Percentiles rank a stretch among this genome's conserved stretches.
Conservation (phyloP, 2,888 invertebrate genomes). For the Chesias legatella region DNA sequence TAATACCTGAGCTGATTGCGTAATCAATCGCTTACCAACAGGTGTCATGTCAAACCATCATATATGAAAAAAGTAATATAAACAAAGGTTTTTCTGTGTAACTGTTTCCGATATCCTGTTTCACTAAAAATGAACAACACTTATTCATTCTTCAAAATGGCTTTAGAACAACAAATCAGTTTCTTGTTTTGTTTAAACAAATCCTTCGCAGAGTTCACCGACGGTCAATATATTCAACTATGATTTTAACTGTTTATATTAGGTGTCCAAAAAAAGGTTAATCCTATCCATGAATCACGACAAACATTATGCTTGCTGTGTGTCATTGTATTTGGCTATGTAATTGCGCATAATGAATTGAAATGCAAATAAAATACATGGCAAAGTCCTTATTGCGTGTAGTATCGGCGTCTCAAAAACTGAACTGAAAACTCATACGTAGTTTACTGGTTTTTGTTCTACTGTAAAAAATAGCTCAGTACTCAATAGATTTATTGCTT, state of each 20-base stretch:
- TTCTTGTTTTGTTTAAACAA: conserved; percentile 8
- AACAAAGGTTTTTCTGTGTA: not conserved
- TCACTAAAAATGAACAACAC: conserved; percentile 5
- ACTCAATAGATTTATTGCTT: no score
- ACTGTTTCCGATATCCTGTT: conserved; percentile 1
- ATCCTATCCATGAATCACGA: conserved; percentile 37
- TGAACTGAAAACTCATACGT: no score
- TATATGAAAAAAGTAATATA: no score
- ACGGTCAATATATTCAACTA: conserved; percentile 44
- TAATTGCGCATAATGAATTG: not conserved
- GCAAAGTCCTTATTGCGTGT: no score
- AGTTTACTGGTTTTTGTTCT: no score
- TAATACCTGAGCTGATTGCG: no score
- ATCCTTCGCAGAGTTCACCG: conserved; percentile 32
- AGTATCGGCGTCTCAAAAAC: no score
- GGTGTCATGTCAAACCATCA: no score
- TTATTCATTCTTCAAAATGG: not conserved
- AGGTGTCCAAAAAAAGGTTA: conserved; percentile 31
- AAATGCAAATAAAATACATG: no score
- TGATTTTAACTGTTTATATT: conserved; percentile 40
- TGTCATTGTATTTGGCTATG: not conserved
- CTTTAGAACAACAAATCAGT: not conserved
- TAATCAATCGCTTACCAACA: no score
- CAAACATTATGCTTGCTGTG: conserved; percentile 10
- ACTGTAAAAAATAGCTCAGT: no score